These are phyloP conservation scores for Intellagama lesueurii DNA, from an alignment of 2,797 vertebrate species.

Conservation along the genomic window DNA sequence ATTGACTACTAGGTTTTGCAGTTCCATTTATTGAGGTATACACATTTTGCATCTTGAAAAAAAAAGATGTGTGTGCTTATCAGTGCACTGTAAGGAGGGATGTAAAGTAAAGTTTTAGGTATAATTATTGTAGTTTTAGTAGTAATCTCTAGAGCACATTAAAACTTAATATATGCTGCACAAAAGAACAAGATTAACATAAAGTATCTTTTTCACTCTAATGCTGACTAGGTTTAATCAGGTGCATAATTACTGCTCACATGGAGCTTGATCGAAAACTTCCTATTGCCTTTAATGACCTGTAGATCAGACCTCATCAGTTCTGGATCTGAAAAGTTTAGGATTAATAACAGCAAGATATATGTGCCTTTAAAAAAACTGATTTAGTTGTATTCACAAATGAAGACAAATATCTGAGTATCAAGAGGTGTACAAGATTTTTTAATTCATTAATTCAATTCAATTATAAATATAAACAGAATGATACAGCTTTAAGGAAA, in stretches of 20 bases:
- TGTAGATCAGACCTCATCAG: neutral
- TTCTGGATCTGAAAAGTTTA: conserved; percentile 5
- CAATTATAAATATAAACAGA: neutral
- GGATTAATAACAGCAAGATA: neutral
- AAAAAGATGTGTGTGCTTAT: neutral
- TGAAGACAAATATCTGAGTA: neutral
- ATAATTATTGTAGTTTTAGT: conserved; percentile 18
- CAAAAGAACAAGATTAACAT: conserved; percentile 23
- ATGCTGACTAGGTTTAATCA: conserved; percentile 16
- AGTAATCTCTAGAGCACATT: conserved; percentile 36
- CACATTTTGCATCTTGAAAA: neutral
- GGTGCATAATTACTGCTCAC: conserved; percentile 1
- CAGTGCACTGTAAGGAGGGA: conserved; percentile 17
- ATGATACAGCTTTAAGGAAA: neutral
- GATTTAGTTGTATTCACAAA: neutral
- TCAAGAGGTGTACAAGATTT: neutral
- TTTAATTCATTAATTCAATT: neutral
- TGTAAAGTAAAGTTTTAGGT: conserved; percentile 17
- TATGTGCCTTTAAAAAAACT: neutral
- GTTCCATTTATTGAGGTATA: conserved; percentile 19
- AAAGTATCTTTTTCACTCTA: conserved; percentile 14
- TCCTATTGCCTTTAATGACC: conserved; percentile 8
- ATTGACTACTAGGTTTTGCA: neutral
- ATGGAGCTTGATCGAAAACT: conserved; percentile 3
- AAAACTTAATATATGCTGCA: conserved; percentile 16